Evolutionary conservation across 64 coral and sea anemone species (phyloP).

Genomic region (Montipora foliosa): DNA sequence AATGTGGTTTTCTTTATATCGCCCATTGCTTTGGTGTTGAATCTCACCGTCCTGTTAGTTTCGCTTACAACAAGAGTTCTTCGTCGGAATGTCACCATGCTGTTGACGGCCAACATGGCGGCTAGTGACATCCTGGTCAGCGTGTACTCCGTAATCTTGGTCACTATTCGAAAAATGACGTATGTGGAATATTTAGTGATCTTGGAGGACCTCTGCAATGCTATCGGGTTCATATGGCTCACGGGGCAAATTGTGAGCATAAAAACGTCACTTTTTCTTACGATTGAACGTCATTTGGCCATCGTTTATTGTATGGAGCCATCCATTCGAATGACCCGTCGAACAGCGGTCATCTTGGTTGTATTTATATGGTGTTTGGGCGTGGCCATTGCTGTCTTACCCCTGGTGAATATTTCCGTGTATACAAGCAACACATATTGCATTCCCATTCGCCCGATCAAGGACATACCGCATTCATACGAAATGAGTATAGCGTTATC

Average conservation of each 20-base stretch:
- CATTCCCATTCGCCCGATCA: constrained; percentile 65
- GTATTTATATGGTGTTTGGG: constrained; percentile 54
- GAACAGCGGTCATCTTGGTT: constrained; percentile 22
- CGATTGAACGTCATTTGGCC: constrained; percentile 73
- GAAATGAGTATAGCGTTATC: constrained; percentile 52
- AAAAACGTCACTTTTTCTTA: constrained; percentile 64
- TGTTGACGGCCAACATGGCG: constrained; percentile 67
- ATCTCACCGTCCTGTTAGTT: constrained; percentile 54
- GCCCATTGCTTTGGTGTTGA: constrained; percentile 59
- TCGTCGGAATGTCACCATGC: constrained; percentile 69
- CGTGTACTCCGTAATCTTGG: constrained; percentile 63
- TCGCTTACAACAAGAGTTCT: constrained; percentile 44
- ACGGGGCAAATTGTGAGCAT: constrained; percentile 57
- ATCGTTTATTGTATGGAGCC: constrained; percentile 81
- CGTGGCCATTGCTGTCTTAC: constrained; percentile 55
- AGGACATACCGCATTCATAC: constrained; percentile 53
- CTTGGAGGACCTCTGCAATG: constrained; percentile 60
- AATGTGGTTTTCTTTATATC: constrained; percentile 61
- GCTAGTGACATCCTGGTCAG: constrained; percentile 59
- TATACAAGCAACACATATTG: constrained; percentile 84
- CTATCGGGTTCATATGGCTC: constrained; percentile 78
- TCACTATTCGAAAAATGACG: constrained; percentile 36
- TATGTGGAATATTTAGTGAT: constrained; percentile 62
- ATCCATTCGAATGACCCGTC: constrained; percentile 15
- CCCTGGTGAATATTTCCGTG: constrained; percentile 63